phyloP scores from a whole-genome alignment of 1,140 invertebrate species.

The Onthophagus taurus region DNA sequence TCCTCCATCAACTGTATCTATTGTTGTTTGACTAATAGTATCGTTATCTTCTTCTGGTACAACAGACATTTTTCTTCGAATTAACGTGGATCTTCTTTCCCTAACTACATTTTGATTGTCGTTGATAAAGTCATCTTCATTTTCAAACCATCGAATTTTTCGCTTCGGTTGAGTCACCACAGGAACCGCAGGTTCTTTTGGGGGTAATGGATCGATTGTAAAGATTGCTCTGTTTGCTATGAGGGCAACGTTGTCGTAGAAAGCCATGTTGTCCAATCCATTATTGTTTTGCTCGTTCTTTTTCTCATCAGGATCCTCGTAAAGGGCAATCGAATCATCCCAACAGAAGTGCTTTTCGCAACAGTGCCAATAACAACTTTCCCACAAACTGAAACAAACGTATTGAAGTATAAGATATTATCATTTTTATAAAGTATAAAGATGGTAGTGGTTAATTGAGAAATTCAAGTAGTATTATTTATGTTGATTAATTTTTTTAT shows the following conservation, averaged over 20 bases:
- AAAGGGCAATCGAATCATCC: constrained; percentile 20
- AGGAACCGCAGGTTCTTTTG: constrained; percentile 3
- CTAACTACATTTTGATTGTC: constrained; percentile 7
- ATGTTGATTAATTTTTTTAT: no score
- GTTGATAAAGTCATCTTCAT: constrained; percentile 1
- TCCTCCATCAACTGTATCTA: neutral
- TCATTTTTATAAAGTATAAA: no score
- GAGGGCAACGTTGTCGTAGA: constrained; percentile 21
- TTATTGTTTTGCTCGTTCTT: constrained; percentile 9
- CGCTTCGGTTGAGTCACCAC: neutral
- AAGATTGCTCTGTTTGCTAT: constrained; percentile 19
- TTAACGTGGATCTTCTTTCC: neutral
- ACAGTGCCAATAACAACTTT: constrained; percentile 21
- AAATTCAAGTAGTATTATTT: no score
- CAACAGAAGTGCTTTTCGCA: constrained; percentile 21
- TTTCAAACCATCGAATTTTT: constrained; percentile 11
- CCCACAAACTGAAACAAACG: constrained; percentile 19
- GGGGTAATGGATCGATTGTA: constrained; percentile 17
- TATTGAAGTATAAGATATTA: no score
- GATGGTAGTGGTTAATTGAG: no score
- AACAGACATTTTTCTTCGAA: no score
- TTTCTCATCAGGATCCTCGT: constrained; percentile 11
- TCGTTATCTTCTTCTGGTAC: neutral
- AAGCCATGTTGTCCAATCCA: constrained; percentile 20
- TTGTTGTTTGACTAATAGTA: no score